These are phyloP conservation scores for Chironomus tepperi DNA, from an alignment of 1,140 invertebrate genomes.

Conservation along the genomic window DNA sequence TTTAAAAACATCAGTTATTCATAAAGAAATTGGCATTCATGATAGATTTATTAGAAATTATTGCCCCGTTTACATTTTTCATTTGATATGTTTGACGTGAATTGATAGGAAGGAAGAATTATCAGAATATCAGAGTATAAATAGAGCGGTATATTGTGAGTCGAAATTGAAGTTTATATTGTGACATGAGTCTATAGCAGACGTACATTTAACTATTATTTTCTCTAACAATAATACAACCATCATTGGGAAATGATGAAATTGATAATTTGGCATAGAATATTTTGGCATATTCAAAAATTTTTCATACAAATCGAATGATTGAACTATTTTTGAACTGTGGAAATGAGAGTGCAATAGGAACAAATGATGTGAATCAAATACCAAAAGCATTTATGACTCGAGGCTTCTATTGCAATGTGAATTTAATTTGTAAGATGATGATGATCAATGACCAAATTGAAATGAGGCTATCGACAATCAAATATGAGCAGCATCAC, in stretches of 20 bases:
- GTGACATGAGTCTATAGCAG: background rate
- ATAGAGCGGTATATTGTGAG: background rate
- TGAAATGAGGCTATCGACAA: constrained; percentile 7
- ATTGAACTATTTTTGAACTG: background rate
- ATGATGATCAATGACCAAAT: background rate
- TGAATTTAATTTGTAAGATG: background rate
- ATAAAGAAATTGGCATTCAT: background rate
- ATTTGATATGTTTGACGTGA: background rate
- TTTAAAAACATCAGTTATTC: background rate
- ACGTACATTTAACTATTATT: background rate
- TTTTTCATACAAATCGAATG: background rate
- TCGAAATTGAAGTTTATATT: background rate
- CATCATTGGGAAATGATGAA: constrained; percentile 9
- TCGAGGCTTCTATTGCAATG: background rate
- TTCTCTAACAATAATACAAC: background rate
- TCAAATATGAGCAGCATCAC: background rate
- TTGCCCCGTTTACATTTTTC: background rate
- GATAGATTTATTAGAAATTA: background rate
- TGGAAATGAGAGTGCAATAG: background rate
- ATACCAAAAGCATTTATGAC: background rate
- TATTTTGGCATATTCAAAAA: background rate
- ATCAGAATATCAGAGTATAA: background rate
- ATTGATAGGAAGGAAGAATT: background rate
- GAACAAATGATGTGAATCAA: background rate
- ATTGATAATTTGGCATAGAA: background rate